Evolutionary conservation across 1,140 invertebrate genomes (phyloP).

Genomic region (Drosophila erecta): DNA sequence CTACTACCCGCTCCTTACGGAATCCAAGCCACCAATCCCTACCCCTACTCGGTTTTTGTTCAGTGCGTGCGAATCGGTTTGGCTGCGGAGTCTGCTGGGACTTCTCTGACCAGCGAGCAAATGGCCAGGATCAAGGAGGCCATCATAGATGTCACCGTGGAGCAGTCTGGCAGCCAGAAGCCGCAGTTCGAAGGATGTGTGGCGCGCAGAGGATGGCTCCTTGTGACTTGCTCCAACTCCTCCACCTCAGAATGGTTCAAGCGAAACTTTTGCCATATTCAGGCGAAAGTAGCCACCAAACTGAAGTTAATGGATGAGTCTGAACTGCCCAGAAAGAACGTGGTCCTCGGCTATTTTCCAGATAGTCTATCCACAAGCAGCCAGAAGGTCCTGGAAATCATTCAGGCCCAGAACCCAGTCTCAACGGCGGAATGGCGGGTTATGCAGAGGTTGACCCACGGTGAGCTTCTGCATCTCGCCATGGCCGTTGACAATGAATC

Average conservation of each 20-base stretch:
- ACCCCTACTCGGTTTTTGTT: not conserved
- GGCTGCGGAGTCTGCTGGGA: not conserved
- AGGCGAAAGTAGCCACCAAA: not conserved
- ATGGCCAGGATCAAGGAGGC: slow-evolving; percentile 3
- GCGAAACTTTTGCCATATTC: not conserved
- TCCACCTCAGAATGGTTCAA: not conserved
- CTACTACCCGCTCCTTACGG: not conserved
- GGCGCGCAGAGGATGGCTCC: slow-evolving; percentile 1
- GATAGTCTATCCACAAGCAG: not conserved
- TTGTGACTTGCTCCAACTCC: not conserved
- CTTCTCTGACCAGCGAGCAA: not conserved
- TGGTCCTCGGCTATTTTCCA: not conserved
- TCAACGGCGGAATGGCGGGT: slow-evolving; percentile 3
- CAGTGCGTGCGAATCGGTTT: not conserved
- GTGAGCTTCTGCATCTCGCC: not conserved
- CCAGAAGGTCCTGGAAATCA: slow-evolving; percentile 2
- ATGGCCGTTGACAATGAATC: slow-evolving; percentile 6
- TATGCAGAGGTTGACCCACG: not conserved
- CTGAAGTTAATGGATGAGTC: not conserved
- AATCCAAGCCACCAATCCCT: too few relatives aligned
- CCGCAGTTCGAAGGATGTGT: slow-evolving; percentile 3
- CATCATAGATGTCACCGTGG: not conserved
- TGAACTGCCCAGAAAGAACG: not conserved
- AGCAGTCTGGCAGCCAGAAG: not conserved
- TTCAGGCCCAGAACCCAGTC: not conserved